Evolutionary conservation across 2,888 invertebrate species (phyloP), one percentile per base, ranked within the genome.

Genomic region (Synergus umbraculus): DNA sequence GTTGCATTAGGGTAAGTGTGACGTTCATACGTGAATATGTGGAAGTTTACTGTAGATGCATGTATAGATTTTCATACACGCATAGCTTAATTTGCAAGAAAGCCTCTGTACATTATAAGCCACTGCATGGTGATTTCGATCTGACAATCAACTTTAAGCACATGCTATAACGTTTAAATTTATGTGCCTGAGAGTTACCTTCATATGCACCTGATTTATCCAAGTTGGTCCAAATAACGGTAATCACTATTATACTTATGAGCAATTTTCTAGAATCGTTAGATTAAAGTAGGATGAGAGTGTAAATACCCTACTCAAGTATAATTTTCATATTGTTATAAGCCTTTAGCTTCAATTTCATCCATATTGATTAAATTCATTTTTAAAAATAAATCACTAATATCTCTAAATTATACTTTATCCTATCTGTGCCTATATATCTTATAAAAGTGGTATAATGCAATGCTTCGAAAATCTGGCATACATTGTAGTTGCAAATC

Each of bases 71-170:
- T 67, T 22, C 67, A 67, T 67, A 46, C 44, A 67, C 7, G 22
- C 22, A 44, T 46, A 67, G 67, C 67, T 67, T 67, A 67, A 67
- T 67, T 44, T 67, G 22, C 44, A 67, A 44, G 44, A 67, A 44
- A 67, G 44, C 43, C 13, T 15, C 43, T 67, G 7, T 29, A 67
- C 67, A 13, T 10, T 13, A 44, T 67, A 46, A 67, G 44, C 44
- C 67, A n/a, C 15, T n/a, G 44, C 67, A 9, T 18, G 67, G 67
- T 67, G 67, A 67, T 44, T 67, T 12, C 44, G 18, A 44, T 22
- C 43, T 67, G 67, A 67, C 67, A 67, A 67, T 67, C 44, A 67
- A 67, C 67, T 18, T 67, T 67, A 67, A 67, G 67, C 44, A 67
- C 67, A 67, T 10, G 67, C 67, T 22, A 67, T 67, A 67, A 67